phyloP scores from a whole-genome alignment of 2,113 vertebrate genomes.

The Ptilorrhoa leucosticta region DNA sequence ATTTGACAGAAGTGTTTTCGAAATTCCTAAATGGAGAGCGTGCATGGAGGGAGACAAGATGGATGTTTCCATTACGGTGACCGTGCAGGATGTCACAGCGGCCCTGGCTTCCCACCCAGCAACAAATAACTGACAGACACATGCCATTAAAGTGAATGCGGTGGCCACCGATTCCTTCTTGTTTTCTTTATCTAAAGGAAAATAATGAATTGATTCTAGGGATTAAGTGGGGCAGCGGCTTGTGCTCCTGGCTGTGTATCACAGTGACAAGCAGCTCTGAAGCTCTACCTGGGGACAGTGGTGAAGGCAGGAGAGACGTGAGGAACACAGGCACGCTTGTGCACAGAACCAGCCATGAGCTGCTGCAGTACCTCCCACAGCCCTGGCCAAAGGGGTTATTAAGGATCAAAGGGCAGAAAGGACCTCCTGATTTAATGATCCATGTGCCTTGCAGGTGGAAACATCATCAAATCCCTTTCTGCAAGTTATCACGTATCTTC shows the following conservation, averaged over 20 bases:
- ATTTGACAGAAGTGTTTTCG: slow-evolving; percentile 62
- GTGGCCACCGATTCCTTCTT: neutral
- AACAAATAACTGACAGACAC: neutral
- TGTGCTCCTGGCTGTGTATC: neutral
- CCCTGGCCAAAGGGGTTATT: neutral
- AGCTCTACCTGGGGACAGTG: neutral
- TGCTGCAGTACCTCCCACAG: neutral
- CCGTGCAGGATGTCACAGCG: neutral
- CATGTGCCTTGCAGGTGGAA: neutral
- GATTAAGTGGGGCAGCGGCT: neutral
- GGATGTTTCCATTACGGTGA: slow-evolving; percentile 36
- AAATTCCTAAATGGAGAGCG: slow-evolving; percentile 56
- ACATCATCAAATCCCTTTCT: neutral
- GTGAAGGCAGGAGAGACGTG: neutral
- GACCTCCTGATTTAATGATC: neutral
- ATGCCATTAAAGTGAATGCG: neutral
- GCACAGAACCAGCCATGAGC: neutral
- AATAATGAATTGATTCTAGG: neutral
- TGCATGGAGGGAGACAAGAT: slow-evolving; percentile 49
- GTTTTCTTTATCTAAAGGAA: neutral
- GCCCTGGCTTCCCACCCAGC: neutral
- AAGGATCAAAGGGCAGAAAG: neutral
- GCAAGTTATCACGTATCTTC: neutral
- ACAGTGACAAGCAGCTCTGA: neutral
- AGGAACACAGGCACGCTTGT: rapidly evolving